Evolutionary conservation across 2,113 vertebrate species (phyloP).

Genomic region (Nibea coibor): DNA sequence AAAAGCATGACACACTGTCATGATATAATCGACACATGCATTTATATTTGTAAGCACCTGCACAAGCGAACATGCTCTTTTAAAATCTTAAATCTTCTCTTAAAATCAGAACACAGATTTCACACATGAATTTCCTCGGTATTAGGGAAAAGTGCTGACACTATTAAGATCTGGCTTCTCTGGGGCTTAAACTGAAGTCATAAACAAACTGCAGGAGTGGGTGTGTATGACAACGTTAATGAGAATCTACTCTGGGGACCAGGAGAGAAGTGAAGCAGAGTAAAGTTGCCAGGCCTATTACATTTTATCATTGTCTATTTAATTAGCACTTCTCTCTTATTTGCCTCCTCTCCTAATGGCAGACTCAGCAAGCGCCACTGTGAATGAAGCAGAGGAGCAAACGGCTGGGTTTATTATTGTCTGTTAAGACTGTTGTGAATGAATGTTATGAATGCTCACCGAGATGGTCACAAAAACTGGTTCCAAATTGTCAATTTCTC

Average conservation of each 20-base stretch:
- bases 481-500: too few species aligned
- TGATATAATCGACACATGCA: background rate
- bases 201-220: constrained; percentile 46
- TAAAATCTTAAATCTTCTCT: background rate
- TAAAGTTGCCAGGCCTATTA: constrained; percentile 59
- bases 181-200: constrained; percentile 31
- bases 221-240: constrained; percentile 54
- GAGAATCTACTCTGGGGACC: constrained; percentile 44
- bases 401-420: background rate
- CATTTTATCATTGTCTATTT: constrained; percentile 64
- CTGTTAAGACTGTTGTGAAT: constrained; percentile 2
- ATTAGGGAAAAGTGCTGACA: constrained; percentile 1
- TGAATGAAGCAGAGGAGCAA: constrained; percentile 8
- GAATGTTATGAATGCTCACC: too few species aligned
- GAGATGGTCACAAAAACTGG: background rate
- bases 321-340: constrained; percentile 57
- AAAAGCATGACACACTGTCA: background rate
- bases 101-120: background rate
- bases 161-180: constrained; percentile 21
- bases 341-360: constrained; percentile 23
- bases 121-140: background rate
- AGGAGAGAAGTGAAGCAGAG: constrained; percentile 41
- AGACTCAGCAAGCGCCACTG: constrained; percentile 9
- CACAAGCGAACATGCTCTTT: background rate
- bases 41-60: background rate